Evolutionary conservation across 2,888 invertebrate genomes (phyloP).

Genomic region (Cremastinae sp.): DNA sequence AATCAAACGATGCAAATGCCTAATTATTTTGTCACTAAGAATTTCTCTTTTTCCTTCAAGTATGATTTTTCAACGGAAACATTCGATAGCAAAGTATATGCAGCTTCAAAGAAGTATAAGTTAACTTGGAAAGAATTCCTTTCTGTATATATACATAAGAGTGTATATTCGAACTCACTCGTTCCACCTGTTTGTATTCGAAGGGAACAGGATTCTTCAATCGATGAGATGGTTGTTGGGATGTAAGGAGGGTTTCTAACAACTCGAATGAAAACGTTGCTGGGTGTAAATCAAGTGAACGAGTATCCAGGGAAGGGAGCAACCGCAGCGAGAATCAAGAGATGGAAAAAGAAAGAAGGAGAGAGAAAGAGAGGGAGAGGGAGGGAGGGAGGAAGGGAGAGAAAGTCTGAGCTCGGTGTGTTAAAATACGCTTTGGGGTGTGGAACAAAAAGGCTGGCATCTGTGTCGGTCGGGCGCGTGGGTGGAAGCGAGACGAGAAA

Average conservation of each 20-base stretch:
- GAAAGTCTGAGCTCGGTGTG: slow-evolving; percentile 21
- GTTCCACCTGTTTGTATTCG: slow-evolving; percentile 6
- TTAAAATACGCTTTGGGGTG: slow-evolving; percentile 22
- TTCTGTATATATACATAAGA: no score
- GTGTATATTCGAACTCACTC: background rate
- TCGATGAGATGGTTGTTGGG: background rate
- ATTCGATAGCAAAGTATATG: no score
- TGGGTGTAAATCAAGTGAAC: slow-evolving; percentile 51
- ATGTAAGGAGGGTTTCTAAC: slow-evolving; percentile 27
- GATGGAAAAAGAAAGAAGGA: background rate
- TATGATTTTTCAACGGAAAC: no score
- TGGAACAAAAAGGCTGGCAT: slow-evolving; percentile 17
- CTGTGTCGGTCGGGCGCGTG: slow-evolving; percentile 43
- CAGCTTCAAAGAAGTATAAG: no score
- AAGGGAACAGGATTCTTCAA: slow-evolving; percentile 2
- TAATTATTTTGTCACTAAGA: no score
- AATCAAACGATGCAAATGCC: no score
- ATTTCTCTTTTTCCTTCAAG: no score
- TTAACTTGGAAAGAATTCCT: no score
- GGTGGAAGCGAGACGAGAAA: slow-evolving; percentile 46
- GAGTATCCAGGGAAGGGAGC: slow-evolving; percentile 17
- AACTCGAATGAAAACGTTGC: slow-evolving; percentile 40
- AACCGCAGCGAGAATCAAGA: slow-evolving; percentile 20
- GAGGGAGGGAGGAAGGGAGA: background rate
- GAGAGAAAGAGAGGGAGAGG: slow-evolving; percentile 1